Evolutionary conservation across 2,888 invertebrate species (phyloP).

Genomic region (Seira musarum): DNA sequence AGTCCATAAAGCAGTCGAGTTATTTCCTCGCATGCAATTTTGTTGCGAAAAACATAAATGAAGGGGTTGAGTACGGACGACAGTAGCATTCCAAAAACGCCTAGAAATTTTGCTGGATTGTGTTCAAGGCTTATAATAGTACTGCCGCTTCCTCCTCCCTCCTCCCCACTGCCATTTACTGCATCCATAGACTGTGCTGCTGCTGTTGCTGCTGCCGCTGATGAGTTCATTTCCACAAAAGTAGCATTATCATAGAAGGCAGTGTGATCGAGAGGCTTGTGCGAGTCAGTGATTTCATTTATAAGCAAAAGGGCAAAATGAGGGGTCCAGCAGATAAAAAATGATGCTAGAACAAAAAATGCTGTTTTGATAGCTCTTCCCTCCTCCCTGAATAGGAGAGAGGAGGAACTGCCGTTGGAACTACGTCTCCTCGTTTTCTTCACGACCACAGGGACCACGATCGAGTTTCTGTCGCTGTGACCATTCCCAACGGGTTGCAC

Average conservation of each 20-base stretch:
- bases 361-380: slow-evolving; percentile 75
- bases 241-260: slow-evolving; percentile 44
- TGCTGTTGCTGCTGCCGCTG: slow-evolving; percentile 22
- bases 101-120: slow-evolving; percentile 65
- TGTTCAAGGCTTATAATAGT: slow-evolving; percentile 28
- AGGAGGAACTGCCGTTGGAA: slow-evolving; percentile 73
- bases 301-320: slow-evolving; percentile 71
- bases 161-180: no score
- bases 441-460: slow-evolving; percentile 60
- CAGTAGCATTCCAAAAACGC: slow-evolving; percentile 72
- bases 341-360: slow-evolving; percentile 74
- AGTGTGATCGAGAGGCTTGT: slow-evolving; percentile 40
- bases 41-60: slow-evolving; percentile 75
- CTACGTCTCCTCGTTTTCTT: slow-evolving; percentile 71
- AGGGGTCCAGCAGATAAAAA: slow-evolving; percentile 75
- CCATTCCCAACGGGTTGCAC: slow-evolving; percentile 41
- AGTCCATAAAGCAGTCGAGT: slow-evolving; percentile 69
- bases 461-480: slow-evolving; percentile 32
- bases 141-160: no score
- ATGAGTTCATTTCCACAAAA: slow-evolving; percentile 26
- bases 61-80: slow-evolving; percentile 74
- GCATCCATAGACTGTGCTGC: no score
- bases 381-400: slow-evolving; percentile 74
- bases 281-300: slow-evolving; percentile 68
- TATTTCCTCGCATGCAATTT: slow-evolving; percentile 72